Percentiles rank a stretch among this genome's conserved stretches.
phyloP scores from a whole-genome alignment of 2,888 invertebrate species.

The Lasioglossum leucozonium region DNA sequence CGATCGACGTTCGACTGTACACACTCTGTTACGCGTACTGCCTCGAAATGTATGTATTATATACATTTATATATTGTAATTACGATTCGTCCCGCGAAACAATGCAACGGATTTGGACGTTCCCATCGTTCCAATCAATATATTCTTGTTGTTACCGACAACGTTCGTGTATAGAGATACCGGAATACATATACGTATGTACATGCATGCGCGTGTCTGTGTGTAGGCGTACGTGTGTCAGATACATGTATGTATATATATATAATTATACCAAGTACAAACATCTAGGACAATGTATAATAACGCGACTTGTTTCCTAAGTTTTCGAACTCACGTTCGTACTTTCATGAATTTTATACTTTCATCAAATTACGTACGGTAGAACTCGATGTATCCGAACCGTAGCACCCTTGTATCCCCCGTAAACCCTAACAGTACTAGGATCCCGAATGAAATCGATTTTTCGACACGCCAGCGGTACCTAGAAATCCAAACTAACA shows the following conservation, averaged over 20 bases:
- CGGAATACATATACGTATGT: conserved; percentile 47
- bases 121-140: conserved; percentile 13
- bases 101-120: conserved; percentile 30
- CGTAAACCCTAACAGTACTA: conserved; percentile 7
- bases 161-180: conserved; percentile 52
- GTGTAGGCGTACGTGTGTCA: conserved; percentile 36
- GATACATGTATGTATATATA: conserved; percentile 56
- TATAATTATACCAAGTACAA: conserved; percentile 53
- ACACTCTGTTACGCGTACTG: not conserved
- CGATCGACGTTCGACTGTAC: conserved; percentile 31
- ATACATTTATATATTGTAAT: conserved; percentile 43
- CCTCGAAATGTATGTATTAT: conserved; percentile 24
- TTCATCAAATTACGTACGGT: conserved; percentile 58
- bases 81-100: conserved; percentile 58
- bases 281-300: conserved; percentile 62
- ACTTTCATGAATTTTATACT: conserved; percentile 61
- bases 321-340: conserved; percentile 48
- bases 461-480: not conserved
- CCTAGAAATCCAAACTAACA: conserved; percentile 15
- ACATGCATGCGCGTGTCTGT: conserved; percentile 11
- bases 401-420: conserved; percentile 24
- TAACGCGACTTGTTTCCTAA: conserved; percentile 50
- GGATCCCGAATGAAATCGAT: conserved; percentile 23
- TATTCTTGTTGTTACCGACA: conserved; percentile 26
- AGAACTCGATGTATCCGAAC: conserved; percentile 56